phyloP scores from a whole-genome alignment of 1,140 invertebrate genomes.

The Cephus cinctus region DNA sequence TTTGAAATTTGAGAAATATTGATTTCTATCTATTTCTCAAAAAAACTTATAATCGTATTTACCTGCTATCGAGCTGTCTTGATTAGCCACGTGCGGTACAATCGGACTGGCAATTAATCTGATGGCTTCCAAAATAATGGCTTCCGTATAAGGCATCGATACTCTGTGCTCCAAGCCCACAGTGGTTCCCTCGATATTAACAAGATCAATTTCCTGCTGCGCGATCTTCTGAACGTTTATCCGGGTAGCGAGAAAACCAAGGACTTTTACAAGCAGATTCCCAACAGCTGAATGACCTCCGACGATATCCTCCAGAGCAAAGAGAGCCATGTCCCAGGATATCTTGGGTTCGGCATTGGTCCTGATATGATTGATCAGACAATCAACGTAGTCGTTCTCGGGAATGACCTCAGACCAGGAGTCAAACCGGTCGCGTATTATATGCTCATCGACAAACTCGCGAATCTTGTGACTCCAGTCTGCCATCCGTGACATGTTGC shows the following conservation, averaged over 20 bases:
- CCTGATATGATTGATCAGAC: slow-evolving; percentile 69
- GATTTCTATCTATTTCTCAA: not conserved
- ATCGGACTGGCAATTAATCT: slow-evolving; percentile 83
- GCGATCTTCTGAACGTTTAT: slow-evolving; percentile 66
- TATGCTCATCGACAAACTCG: slow-evolving; percentile 71
- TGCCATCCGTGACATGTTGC: slow-evolving; percentile 68
- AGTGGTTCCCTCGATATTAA: slow-evolving; percentile 48
- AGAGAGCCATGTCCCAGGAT: slow-evolving; percentile 72
- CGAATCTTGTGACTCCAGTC: slow-evolving; percentile 70
- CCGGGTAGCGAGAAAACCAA: slow-evolving; percentile 67
- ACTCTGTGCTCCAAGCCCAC: slow-evolving; percentile 68
- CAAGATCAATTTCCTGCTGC: slow-evolving; percentile 67
- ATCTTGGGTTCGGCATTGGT: slow-evolving; percentile 58
- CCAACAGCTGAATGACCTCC: slow-evolving; percentile 86
- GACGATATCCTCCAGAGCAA: slow-evolving; percentile 81
- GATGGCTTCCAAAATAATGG: slow-evolving; percentile 77
- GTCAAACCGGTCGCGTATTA: slow-evolving; percentile 65
- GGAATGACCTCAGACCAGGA: slow-evolving; percentile 56
- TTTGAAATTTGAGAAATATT: not conserved
- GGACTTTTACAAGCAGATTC: slow-evolving; percentile 75
- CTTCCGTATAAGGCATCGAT: slow-evolving; percentile 79
- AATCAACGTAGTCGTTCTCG: slow-evolving; percentile 68
- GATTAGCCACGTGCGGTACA: slow-evolving; percentile 84
- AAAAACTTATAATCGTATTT: slow-evolving; percentile 13
- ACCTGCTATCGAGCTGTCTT: slow-evolving; percentile 70